Evolutionary conservation across 2,797 vertebrate species (phyloP).

Genomic region (Sitta carolinensis): DNA sequence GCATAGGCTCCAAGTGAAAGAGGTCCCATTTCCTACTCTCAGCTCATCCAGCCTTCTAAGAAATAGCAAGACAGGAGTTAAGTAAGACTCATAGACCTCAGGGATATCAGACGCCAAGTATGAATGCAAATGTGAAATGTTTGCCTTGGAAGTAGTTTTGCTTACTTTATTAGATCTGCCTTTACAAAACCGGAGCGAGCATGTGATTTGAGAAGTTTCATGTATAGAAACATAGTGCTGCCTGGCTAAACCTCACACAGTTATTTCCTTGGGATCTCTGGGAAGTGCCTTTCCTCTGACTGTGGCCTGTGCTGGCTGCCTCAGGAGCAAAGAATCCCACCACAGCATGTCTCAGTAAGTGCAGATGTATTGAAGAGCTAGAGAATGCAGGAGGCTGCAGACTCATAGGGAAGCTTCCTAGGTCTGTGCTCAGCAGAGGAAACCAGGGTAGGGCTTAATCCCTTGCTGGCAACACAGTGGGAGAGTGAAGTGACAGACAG

Average conservation of each 20-base stretch:
- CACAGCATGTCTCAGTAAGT: not conserved
- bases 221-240: not conserved
- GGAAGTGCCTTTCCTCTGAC: not conserved
- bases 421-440: not conserved
- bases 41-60: not conserved
- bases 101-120: not conserved
- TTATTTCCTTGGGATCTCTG: not conserved
- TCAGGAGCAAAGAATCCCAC: not conserved
- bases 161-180: not conserved
- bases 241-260: not conserved
- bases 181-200: not conserved
- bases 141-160: not conserved
- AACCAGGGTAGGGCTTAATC: not conserved
- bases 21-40: not conserved
- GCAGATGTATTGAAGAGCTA: not conserved
- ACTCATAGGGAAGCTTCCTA: not conserved
- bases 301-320: not conserved
- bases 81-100: not conserved
- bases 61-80: not conserved
- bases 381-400: not conserved
- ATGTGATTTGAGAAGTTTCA: not conserved
- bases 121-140: not conserved
- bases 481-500: not conserved
- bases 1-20: not conserved
- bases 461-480: not conserved